phyloP scores from a whole-genome alignment of 2,888 invertebrate species.

The Eudemis profundana region DNA sequence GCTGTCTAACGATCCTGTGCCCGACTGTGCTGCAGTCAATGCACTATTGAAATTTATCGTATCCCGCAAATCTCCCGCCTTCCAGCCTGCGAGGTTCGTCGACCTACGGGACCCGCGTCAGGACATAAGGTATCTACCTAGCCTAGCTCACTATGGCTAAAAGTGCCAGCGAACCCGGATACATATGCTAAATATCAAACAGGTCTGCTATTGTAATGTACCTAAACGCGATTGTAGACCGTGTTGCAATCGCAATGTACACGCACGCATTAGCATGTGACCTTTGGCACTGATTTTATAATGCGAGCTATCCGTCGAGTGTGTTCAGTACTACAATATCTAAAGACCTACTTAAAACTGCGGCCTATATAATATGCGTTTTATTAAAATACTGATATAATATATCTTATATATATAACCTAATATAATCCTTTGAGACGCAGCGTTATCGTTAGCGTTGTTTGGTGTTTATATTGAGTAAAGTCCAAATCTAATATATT shows the following conservation, averaged over 20 bases:
- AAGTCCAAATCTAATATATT: too few species aligned
- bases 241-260: conserved; percentile 15
- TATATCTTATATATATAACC: too few species aligned
- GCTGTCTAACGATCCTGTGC: conserved; percentile 58
- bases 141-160: conserved; percentile 59
- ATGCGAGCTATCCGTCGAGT: neutral
- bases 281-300: conserved; percentile 24
- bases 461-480: too few species aligned
- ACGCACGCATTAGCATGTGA: conserved; percentile 27
- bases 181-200: conserved; percentile 49
- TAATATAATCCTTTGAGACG: too few species aligned
- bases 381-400: too few species aligned
- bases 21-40: conserved; percentile 71
- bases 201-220: conserved; percentile 43
- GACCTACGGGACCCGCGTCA: conserved; percentile 75
- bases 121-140: conserved; percentile 62
- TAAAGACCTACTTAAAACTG: neutral
- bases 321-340: neutral
- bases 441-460: too few species aligned
- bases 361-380: neutral
- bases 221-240: conserved; percentile 28
- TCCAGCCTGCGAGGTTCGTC: conserved; percentile 71
- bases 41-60: conserved; percentile 83
- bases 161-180: conserved; percentile 75
- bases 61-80: conserved; percentile 80